phyloP scores from a whole-genome alignment of 35 echinoderm and acorn worm genomes.

The Chiridota heheva region DNA sequence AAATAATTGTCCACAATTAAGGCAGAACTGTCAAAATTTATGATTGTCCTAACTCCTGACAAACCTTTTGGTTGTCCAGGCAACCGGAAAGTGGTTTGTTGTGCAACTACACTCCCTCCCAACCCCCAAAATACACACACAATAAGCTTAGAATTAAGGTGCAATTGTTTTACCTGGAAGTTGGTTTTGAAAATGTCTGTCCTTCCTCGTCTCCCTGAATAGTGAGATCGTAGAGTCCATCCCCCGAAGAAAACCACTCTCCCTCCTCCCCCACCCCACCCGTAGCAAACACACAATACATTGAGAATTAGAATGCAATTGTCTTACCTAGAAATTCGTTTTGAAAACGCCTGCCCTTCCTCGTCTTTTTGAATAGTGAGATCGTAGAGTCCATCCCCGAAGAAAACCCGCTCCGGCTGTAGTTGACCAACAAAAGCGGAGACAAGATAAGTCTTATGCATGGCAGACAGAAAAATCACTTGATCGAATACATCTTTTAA shows the following conservation, averaged over 20 bases:
- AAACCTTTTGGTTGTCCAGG: too few relatives aligned
- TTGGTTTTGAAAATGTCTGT: slow-evolving; percentile 60
- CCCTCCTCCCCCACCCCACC: too few relatives aligned
- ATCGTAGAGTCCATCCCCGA: slow-evolving; percentile 97
- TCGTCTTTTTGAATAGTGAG: slow-evolving; percentile 77
- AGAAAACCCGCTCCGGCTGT: slow-evolving; percentile 85
- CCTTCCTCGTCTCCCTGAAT: slow-evolving; percentile 85
- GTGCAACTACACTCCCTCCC: too few relatives aligned
- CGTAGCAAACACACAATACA: not conserved
- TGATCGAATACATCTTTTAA: too few relatives aligned
- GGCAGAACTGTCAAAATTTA: too few relatives aligned
- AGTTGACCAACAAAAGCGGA: not conserved
- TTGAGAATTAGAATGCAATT: not conserved
- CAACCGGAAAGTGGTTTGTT: too few relatives aligned
- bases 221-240: slow-evolving; percentile 89
- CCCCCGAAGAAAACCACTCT: slow-evolving; percentile 96
- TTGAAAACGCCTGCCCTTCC: slow-evolving; percentile 70
- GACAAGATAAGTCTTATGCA: not conserved
- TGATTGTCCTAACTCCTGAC: too few relatives aligned
- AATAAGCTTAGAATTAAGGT: too few relatives aligned
- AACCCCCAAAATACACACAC: too few relatives aligned
- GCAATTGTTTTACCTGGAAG: slow-evolving; percentile 49
- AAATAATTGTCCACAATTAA: too few relatives aligned
- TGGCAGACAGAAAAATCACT: too few relatives aligned
- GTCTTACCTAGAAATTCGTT: slow-evolving; percentile 66